Evolutionary conservation across 2,797 vertebrate genomes (phyloP).

Genomic region (Jordanella pulchra): DNA sequence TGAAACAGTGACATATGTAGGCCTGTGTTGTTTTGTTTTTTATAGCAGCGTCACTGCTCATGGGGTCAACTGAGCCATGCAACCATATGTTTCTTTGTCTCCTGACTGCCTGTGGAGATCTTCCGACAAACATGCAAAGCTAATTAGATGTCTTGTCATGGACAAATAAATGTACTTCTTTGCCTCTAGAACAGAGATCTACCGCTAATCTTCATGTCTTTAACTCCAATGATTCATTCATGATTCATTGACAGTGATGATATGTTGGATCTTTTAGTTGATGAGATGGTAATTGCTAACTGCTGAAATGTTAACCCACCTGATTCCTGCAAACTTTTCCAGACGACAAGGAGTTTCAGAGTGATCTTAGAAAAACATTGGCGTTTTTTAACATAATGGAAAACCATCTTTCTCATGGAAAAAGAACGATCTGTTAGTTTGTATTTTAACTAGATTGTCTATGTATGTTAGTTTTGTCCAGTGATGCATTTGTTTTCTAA

Average conservation of each 20-base stretch:
- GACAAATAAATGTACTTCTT: constrained; percentile 43
- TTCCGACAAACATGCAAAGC: constrained; percentile 15
- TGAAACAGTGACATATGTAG: constrained; percentile 74
- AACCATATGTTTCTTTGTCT: constrained; percentile 72
- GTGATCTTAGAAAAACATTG: constrained; percentile 66
- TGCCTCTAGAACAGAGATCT: constrained; percentile 23
- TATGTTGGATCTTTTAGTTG: constrained; percentile 58
- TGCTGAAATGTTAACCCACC: constrained; percentile 76
- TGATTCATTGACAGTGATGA: constrained; percentile 70
- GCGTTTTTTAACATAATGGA: constrained; percentile 27
- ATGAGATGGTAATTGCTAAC: constrained; percentile 62
- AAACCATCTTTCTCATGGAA: constrained; percentile 53
- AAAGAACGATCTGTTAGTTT: constrained; percentile 4
- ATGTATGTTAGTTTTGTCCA: constrained; percentile 31
- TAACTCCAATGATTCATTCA: constrained; percentile 60
- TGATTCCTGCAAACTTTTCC: constrained; percentile 46
- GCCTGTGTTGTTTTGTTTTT: constrained; percentile 44
- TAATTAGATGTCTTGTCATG: constrained; percentile 44
- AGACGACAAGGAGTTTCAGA: constrained; percentile 50
- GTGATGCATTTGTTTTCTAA: too few relatives aligned
- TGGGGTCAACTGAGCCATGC: constrained; percentile 46
- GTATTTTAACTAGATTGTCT: constrained; percentile 5
- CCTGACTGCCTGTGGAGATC: constrained; percentile 21
- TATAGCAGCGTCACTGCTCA: constrained; percentile 49
- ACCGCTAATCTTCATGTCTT: constrained; percentile 61